Evolutionary conservation across 2,797 vertebrate species (phyloP), one percentile per base, ranked within the genome.

Genomic region (Karalla daura): DNA sequence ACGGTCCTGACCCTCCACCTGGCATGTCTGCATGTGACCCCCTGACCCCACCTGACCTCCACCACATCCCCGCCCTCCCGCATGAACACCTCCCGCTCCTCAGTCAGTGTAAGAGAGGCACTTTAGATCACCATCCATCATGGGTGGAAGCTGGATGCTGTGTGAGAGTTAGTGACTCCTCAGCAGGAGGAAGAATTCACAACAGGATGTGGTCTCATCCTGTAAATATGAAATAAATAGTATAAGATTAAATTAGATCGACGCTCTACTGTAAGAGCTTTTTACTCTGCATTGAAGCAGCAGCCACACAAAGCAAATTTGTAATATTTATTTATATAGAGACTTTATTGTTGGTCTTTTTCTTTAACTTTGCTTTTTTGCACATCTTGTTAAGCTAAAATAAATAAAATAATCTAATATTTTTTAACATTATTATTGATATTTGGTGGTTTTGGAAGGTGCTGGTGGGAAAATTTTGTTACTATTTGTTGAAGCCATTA

Each of bases 21-120:
- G 27, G 50, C 15, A 35, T 13, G 18, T 37, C 67, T 73, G 71
- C 79, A 76, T 76, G 47, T 66, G 35, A 60, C 58, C 61, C 33
- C 2, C 46, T 41, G 47, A 63, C 62, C 46, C 47, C 58, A 36
- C 56, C 6, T 46, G 15, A 52, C n/a, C 52, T 25, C 50, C 52
- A 37, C 25, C 40, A 39, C 21, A 20, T 32, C 64, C 52, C 43
- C 7, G 44, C 7, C 66, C 52, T 37, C 5, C 50, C 66, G 74
- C 74, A 60, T 71, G 78, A 59, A 20, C 13, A 27, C 51, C 2
- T 5, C 12, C 11, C 25, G 27, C 27, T 33, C 28, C 17, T 18
- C 14, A 10, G 11, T 49, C 44, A 18, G 6, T 37, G 23, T 18
- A 5, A n/a, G 15, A 17, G 21, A 20, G 2, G 35, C 17, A 24